These are phyloP conservation scores for Tinea semifulvella DNA, from an alignment of 2,888 invertebrate species.

Conservation along the genomic window DNA sequence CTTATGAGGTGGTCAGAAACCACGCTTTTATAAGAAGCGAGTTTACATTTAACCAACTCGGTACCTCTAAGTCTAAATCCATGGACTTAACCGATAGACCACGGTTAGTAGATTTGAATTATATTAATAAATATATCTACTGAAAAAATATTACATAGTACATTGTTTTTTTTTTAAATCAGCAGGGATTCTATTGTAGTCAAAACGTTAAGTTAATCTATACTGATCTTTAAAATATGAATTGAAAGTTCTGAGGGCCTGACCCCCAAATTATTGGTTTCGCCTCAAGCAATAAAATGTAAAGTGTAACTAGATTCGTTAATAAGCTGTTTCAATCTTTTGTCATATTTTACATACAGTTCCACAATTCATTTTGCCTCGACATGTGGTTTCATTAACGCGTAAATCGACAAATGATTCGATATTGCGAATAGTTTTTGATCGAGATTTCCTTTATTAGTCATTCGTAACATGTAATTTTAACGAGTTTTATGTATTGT, in stretches of 20 bases:
- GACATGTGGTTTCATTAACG: slow-evolving; percentile 11
- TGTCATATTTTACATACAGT: slow-evolving; percentile 21
- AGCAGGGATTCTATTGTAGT: slow-evolving; percentile 21
- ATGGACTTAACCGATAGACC: too few species aligned
- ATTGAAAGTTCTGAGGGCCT: slow-evolving; percentile 39
- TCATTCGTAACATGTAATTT: too few species aligned
- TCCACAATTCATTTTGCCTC: slow-evolving; percentile 4
- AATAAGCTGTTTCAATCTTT: slow-evolving; percentile 51
- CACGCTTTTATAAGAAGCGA: too few species aligned
- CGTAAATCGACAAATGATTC: slow-evolving; percentile 30
- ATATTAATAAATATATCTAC: too few species aligned
- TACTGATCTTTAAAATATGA: slow-evolving; percentile 35
- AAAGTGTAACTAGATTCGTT: slow-evolving; percentile 47
- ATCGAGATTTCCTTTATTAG: background rate
- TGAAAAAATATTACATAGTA: too few species aligned
- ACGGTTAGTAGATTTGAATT: too few species aligned
- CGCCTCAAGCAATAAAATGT: slow-evolving; percentile 36
- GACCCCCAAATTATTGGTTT: slow-evolving; percentile 55
- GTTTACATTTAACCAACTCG: too few species aligned
- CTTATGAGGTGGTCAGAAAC: too few species aligned
- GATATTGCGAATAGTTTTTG: background rate
- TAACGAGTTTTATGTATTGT: too few species aligned
- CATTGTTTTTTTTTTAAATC: slow-evolving; percentile 9
- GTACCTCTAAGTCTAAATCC: too few species aligned
- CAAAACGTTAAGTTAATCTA: slow-evolving; percentile 33